Evolutionary conservation across 1,140 invertebrate genomes (phyloP), one percentile per base, ranked within the genome.

Genomic region (Eriocheir sinensis): DNA sequence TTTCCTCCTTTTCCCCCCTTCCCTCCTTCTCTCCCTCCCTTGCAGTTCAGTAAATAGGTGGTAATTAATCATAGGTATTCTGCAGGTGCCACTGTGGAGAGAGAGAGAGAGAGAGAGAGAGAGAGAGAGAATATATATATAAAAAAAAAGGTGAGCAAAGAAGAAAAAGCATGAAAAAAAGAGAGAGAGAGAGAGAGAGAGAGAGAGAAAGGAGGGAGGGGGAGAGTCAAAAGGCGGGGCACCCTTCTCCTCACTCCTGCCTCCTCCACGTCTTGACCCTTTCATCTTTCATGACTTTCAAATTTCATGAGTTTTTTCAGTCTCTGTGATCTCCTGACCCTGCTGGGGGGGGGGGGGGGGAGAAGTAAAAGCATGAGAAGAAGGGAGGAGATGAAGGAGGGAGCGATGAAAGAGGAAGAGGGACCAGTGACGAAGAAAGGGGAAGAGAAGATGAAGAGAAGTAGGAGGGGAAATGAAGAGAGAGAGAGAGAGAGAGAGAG

Each of bases 61-160:
- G 27, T 88, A 38, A 88, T 88, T 88, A 48, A 88, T 48, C 85
- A 88, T 38, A 88, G n/a, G 38, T 41, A 41, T 88, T 48, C 38
- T 38, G 85, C 85, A 88, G 12, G 38, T 88, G 85, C 85, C 85
- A 88, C 21, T 21, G 27, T n/a, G 60, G 21, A 72, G 27, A n/a
- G 21, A n/a, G 27, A 4, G 60, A n/a, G 27, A 72, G 60, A 72
- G 60, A 8, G 60, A 72, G 48, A 53, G 48, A 53, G 48, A 9
- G 48, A 53, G 48, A 53, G 48, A 53, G 48, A 9, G 48, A n/a
- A n/a, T n/a, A n/a, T n/a, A n/a, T n/a, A n/a, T n/a, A n/a, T n/a
- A n/a, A n/a, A n/a, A n/a, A n/a, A n/a, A n/a, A n/a, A n/a, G n/a
- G n/a, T n/a, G n/a, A n/a, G n/a, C n/a, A n/a, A n/a, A n/a, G n/a